phyloP scores from a whole-genome alignment of 2,113 vertebrate species.

The Dromiciops gliroides region DNA sequence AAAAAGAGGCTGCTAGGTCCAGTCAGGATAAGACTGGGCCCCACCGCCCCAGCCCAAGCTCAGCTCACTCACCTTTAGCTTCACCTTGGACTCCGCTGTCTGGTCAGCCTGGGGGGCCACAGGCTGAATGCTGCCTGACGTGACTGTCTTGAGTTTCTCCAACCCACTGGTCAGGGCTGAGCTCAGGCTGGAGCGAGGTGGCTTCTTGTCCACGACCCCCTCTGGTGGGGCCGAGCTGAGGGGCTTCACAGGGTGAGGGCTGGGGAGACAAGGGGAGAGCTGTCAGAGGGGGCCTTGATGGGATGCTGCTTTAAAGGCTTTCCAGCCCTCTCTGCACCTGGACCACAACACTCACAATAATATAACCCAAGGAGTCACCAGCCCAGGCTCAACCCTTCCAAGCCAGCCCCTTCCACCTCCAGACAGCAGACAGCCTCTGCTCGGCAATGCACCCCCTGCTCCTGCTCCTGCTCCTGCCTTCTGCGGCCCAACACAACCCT shows the following conservation, averaged over 20 bases:
- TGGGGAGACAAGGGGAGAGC: slow-evolving; percentile 70
- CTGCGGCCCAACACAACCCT: not conserved
- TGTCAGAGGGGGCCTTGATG: not conserved
- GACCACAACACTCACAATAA: not conserved
- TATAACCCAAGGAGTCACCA: no score
- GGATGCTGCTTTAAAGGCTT: not conserved
- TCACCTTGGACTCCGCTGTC: slow-evolving; percentile 79
- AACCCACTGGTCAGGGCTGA: slow-evolving; percentile 88
- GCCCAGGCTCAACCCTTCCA: no score
- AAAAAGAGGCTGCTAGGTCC: not conserved
- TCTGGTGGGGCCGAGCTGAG: slow-evolving; percentile 83
- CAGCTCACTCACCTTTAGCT: slow-evolving; percentile 85
- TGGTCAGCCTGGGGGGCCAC: slow-evolving; percentile 81
- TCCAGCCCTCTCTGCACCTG: not conserved
- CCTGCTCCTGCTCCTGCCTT: not conserved
- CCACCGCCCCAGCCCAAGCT: not conserved
- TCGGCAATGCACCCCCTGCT: no score
- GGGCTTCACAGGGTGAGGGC: slow-evolving; percentile 95
- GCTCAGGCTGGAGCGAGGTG: slow-evolving; percentile 81
- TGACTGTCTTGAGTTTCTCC: slow-evolving; percentile 91
- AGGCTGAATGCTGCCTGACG: slow-evolving; percentile 79
- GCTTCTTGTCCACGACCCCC: slow-evolving; percentile 83
- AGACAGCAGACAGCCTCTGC: no score
- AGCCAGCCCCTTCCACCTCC: not conserved
- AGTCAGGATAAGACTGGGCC: not conserved